These are phyloP conservation scores for Apostichopus japonicus DNA, from an alignment of 35 echinoderm and acorn worm species.

Conservation along the genomic window DNA sequence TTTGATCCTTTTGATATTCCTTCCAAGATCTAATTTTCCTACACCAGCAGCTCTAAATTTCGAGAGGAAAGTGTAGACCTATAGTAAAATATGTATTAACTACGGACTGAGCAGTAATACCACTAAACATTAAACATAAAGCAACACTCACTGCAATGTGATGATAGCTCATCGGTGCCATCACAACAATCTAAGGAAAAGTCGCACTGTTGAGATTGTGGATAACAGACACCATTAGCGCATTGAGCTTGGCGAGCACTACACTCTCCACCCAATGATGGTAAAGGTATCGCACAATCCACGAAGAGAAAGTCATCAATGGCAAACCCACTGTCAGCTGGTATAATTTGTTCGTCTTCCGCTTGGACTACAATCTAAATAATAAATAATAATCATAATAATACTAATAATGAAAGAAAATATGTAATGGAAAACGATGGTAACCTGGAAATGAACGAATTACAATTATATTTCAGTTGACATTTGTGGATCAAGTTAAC, in stretches of 20 bases:
- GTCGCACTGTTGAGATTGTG: constrained; percentile 58
- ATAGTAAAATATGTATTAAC: too few relatives aligned
- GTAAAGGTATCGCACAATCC: constrained; percentile 43
- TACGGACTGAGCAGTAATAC: too few relatives aligned
- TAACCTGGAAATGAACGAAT: not conserved
- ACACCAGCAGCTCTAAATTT: too few relatives aligned
- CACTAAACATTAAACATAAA: too few relatives aligned
- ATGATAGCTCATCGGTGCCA: constrained; percentile 58
- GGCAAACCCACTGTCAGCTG: constrained; percentile 51
- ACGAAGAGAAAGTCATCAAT: constrained; percentile 57
- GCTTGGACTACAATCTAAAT: constrained; percentile 57
- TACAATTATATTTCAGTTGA: too few relatives aligned
- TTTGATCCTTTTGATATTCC: too few relatives aligned
- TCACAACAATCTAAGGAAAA: constrained; percentile 77
- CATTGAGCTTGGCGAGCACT: constrained; percentile 46
- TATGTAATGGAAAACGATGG: not conserved
- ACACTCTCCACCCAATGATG: constrained; percentile 20
- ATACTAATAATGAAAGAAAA: too few relatives aligned
- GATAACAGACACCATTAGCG: constrained; percentile 64
- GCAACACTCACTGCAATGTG: constrained; percentile 51
- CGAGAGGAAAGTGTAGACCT: too few relatives aligned
- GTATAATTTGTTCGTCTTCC: constrained; percentile 37
- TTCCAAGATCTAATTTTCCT: too few relatives aligned
- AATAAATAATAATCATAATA: not conserved
- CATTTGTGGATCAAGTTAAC: too few relatives aligned